Conservation (phyloP, 2,797 vertebrate species). For the Sandelia bainsii region DNA sequence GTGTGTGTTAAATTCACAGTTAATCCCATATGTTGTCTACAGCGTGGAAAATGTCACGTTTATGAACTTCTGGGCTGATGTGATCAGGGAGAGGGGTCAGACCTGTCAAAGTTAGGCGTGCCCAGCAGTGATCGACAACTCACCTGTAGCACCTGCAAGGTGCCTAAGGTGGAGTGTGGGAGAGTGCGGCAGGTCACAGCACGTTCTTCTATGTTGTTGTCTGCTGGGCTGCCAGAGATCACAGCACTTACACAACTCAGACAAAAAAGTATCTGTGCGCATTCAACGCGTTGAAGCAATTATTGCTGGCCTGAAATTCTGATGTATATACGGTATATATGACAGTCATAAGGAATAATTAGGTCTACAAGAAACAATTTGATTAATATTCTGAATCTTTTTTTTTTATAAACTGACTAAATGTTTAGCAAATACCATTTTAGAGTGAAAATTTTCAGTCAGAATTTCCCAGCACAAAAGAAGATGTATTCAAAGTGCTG, state of each 20-base stretch:
- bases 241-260: slow-evolving; percentile 49
- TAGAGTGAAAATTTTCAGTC: too few species aligned
- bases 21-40: neutral
- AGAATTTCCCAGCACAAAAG: neutral
- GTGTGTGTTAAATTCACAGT: neutral
- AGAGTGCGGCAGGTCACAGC: slow-evolving; percentile 69
- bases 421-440: neutral
- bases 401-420: too few species aligned
- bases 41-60: slow-evolving; percentile 7
- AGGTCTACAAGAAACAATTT: too few species aligned
- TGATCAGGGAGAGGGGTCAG: slow-evolving; percentile 19
- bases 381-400: too few species aligned
- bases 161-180: slow-evolving; percentile 59
- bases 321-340: too few species aligned
- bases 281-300: neutral
- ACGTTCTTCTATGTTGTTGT: slow-evolving; percentile 67
- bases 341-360: too few species aligned
- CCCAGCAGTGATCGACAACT: slow-evolving; percentile 59
- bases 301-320: neutral
- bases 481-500: neutral
- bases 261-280: slow-evolving; percentile 35
- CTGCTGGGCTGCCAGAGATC: slow-evolving; percentile 47
- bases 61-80: slow-evolving; percentile 5
- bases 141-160: slow-evolving; percentile 59
- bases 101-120: neutral